A percentile compares a stretch with the other conserved stretches of the same genome.
Conservation (phyloP, 2,113 vertebrate species). For the Stictonetta naevosa region DNA sequence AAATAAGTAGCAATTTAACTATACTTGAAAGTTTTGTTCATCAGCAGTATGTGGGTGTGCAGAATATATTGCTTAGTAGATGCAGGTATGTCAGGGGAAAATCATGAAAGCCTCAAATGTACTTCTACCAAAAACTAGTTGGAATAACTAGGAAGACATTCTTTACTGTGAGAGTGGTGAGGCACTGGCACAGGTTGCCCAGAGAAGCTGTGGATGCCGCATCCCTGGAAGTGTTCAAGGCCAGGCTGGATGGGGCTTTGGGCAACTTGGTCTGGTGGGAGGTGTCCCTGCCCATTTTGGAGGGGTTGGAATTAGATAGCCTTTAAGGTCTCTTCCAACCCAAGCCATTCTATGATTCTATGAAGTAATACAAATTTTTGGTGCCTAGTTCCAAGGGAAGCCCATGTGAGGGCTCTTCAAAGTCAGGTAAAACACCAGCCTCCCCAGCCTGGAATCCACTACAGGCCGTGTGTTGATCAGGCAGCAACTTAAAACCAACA, state of each 20-base stretch:
- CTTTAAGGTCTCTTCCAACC: background rate
- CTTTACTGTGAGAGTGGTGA: no score
- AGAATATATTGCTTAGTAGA: background rate
- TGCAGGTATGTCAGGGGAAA: background rate
- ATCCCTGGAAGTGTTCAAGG: no score
- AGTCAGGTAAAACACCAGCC: background rate
- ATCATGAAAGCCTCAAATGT: background rate
- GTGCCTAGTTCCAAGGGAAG: background rate
- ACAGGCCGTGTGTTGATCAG: background rate
- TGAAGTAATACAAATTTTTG: background rate
- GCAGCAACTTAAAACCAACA: background rate
- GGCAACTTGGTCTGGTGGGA: no score
- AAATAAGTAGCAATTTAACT: background rate
- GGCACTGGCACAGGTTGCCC: no score
- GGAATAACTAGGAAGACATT: background rate
- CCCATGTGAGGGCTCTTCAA: background rate
- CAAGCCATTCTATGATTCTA: background rate
- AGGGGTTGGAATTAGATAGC: background rate
- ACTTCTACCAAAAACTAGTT: background rate
- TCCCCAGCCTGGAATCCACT: background rate
- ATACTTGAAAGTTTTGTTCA: background rate
- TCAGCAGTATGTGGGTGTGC: background rate
- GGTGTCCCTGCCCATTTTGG: background rate
- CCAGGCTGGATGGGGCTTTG: no score
- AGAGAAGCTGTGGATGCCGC: no score